A percentile compares a stretch with the other conserved stretches of the same genome.
phyloP scores from a whole-genome alignment of 2,797 vertebrate species.

The Semotilus atromaculatus region DNA sequence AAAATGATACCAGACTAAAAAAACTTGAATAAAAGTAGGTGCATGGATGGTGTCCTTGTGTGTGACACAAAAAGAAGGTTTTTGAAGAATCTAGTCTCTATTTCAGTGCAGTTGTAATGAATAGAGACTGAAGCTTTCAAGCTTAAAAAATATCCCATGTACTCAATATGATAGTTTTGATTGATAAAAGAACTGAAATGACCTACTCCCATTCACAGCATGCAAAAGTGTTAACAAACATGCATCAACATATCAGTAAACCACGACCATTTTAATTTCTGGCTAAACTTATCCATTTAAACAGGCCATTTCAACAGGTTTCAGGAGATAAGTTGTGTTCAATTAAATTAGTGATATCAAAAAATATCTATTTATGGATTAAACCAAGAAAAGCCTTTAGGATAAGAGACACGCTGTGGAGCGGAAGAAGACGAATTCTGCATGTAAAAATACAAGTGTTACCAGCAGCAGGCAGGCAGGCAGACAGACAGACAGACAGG shows the following conservation, averaged over 20 bases:
- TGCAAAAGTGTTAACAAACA: neutral
- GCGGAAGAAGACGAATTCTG: neutral
- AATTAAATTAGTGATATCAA: constrained; percentile 45
- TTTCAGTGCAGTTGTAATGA: neutral
- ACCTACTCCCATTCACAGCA: neutral
- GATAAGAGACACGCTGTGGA: constrained; percentile 10
- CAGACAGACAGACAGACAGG: no score
- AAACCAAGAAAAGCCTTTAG: constrained; percentile 37
- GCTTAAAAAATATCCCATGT: neutral
- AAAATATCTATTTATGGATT: constrained; percentile 35
- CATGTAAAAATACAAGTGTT: constrained; percentile 40
- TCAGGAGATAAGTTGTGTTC: constrained; percentile 8
- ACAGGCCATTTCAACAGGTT: constrained; percentile 19
- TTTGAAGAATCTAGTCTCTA: neutral
- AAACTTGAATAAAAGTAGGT: neutral
- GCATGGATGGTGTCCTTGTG: neutral
- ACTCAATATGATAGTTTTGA: neutral
- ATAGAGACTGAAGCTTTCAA: neutral
- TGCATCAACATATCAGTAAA: neutral
- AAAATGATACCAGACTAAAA: neutral
- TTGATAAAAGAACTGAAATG: neutral
- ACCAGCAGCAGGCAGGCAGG: neutral
- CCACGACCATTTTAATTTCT: neutral
- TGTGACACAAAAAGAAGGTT: neutral
- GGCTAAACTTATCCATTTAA: neutral